phyloP scores from a whole-genome alignment of 2,888 invertebrate genomes.

The Pelosia muscerda region DNA sequence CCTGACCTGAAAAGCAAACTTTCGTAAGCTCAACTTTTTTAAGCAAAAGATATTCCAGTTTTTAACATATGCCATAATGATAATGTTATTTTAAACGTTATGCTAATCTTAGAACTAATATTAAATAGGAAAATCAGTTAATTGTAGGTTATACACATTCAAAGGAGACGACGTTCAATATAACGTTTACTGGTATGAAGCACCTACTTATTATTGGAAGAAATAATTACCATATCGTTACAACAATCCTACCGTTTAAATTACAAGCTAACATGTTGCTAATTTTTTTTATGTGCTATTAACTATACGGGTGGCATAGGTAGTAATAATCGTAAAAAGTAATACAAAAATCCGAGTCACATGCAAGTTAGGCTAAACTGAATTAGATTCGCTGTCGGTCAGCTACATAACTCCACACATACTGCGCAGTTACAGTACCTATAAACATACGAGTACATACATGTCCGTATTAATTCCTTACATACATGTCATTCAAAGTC shows the following conservation, averaged over 20 bases:
- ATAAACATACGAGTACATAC: constrained; percentile 3
- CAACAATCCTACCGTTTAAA: constrained; percentile 5
- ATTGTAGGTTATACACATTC: constrained; percentile 16
- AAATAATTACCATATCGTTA: constrained; percentile 14
- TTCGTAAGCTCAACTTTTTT: no score
- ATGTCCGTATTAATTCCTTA: not conserved
- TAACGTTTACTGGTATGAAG: constrained; percentile 18
- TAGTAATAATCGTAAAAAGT: not conserved
- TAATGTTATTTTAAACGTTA: constrained; percentile 34
- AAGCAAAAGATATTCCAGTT: no score
- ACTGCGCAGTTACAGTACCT: not conserved
- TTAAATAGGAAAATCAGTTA: constrained; percentile 12
- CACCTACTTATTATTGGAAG: constrained; percentile 23
- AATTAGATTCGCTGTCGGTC: not conserved
- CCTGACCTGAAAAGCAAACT: not conserved
- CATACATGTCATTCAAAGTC: constrained; percentile 18
- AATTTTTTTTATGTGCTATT: not conserved
- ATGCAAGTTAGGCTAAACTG: not conserved
- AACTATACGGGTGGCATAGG: not conserved
- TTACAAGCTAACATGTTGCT: not conserved
- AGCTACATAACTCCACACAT: not conserved
- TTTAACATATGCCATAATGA: constrained; percentile 21
- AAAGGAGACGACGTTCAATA: constrained; percentile 28
- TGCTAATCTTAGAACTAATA: constrained; percentile 36
- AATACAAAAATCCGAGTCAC: no score